phyloP scores from a whole-genome alignment of 2,113 vertebrate genomes.

The Chlorodrepanis virens region DNA sequence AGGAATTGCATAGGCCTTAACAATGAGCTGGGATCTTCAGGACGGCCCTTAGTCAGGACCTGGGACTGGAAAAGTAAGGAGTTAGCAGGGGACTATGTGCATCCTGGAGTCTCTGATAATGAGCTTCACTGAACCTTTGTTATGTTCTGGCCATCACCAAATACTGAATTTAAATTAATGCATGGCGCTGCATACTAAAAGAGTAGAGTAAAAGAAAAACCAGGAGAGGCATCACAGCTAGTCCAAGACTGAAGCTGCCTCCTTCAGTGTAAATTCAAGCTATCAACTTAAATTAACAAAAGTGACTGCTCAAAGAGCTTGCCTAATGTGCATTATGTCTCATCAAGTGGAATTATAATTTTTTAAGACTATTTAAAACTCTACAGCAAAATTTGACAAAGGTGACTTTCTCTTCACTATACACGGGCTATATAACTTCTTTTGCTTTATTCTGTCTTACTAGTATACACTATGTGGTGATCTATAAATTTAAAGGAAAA shows the following conservation, averaged over 20 bases:
- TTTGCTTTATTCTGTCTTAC: background rate
- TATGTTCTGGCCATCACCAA: background rate
- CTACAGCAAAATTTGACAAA: background rate
- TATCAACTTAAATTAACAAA: background rate
- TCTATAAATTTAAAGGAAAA: background rate
- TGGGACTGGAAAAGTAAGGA: conserved; percentile 14
- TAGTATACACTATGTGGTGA: background rate
- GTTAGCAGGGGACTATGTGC: background rate
- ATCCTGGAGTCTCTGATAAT: conserved; percentile 27
- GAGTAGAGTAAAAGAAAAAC: background rate
- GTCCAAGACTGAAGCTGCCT: background rate
- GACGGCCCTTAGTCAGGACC: background rate
- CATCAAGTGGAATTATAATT: background rate
- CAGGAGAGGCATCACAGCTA: background rate
- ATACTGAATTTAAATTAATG: conserved; percentile 37
- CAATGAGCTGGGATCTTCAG: conserved; percentile 11
- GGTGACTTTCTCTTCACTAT: background rate
- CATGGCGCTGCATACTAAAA: background rate
- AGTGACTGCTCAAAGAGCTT: background rate
- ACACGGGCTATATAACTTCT: background rate
- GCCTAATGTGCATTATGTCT: background rate
- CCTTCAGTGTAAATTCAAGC: background rate
- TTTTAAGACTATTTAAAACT: background rate
- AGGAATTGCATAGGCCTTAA: conserved; percentile 33
- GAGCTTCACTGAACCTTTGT: background rate